phyloP scores from a whole-genome alignment of 2,113 vertebrate species.

The Sylvilagus bachmani region DNA sequence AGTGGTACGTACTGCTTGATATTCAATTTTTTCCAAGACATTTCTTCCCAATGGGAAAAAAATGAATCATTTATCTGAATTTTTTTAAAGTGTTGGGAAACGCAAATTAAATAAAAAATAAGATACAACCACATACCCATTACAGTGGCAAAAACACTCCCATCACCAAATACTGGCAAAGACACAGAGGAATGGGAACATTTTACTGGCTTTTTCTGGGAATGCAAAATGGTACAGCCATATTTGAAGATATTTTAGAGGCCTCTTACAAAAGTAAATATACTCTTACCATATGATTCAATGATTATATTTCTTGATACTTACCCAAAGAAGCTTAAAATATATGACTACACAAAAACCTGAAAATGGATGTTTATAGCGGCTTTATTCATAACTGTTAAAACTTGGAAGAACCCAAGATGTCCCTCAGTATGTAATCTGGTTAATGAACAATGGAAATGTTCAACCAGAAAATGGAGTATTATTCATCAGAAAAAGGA shows the following conservation, averaged over 20 bases:
- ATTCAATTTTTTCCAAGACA: slow-evolving; percentile 38
- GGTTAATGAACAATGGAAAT: background rate
- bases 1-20: background rate
- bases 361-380: background rate
- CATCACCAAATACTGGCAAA: background rate
- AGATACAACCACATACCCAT: background rate
- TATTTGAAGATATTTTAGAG: background rate
- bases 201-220: background rate
- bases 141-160: background rate
- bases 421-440: background rate
- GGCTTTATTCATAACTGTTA: background rate
- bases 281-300: background rate
- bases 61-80: background rate
- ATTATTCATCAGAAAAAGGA: background rate
- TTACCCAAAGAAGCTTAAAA: background rate
- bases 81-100: background rate
- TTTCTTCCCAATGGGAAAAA: background rate
- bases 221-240: background rate
- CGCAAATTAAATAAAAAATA: background rate
- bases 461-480: background rate
- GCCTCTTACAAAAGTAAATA: background rate
- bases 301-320: background rate
- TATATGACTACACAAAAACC: background rate
- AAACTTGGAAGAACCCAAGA: background rate
- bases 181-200: background rate